Base-by-base conservation (phyloP, 2,113 vertebrate genomes). In the Prochilodus magdalenae region DNA sequence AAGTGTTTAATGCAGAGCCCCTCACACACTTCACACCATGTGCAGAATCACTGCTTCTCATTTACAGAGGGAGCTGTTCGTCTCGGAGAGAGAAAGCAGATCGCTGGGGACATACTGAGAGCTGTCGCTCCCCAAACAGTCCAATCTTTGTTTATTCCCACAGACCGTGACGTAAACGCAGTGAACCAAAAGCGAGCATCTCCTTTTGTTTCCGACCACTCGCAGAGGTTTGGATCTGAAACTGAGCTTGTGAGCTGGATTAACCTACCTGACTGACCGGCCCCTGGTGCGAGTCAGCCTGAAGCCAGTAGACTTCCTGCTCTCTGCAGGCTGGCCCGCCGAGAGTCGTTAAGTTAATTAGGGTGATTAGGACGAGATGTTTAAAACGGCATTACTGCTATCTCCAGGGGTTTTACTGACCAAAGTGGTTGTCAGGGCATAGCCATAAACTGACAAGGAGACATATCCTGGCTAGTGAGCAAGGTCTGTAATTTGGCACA, bases 291-390 rank as follows among this genome's bases (percentile, higher is more conserved):
- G 47, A 57, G 51, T 53, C n/a, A 73, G 51, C 67, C 73, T 24
- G n/a, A 60, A 70, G 81, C 44, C 62, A 79, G 67, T 77, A 71
- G 49, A 69, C 63, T 83, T 77, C 51, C 83, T 82, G 33, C 47
- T 71, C 72, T 73, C 36, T 24, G 55, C 55, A 49, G 53, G 65
- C 29, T 66, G 59, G 65, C 83, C 73, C 55, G 73, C 80, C 77
- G 77, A 22, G 67, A 83, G 77, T 55, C 51, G 75, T 69, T 82
- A 78, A 84, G 47, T 79, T 82, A 82, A 87, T 80, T 76, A 82
- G 79, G 53, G 77, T 87, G 79, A 81, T 83, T 80, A 80, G 63
- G 74, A 55, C 13, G 51, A 84, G 71, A 82, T 51, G 30, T 67
- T 84, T 73, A 80, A 79, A 79, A 76, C 63, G 3, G 65, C 49